Conservation (phyloP, 2,888 invertebrate species). For the Caenorhabditis zanzibari region DNA sequence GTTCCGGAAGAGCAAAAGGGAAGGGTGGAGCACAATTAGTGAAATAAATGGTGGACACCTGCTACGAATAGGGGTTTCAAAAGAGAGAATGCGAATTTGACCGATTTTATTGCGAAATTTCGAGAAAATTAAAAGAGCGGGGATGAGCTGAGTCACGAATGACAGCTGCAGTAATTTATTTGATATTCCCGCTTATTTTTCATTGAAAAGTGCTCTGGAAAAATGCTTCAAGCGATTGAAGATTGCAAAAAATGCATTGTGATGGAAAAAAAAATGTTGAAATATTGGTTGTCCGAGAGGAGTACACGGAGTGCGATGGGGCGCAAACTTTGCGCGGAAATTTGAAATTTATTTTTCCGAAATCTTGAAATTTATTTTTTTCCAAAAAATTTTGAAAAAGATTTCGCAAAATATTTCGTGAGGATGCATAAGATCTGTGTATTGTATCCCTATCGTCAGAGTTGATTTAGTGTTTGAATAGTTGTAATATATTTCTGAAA, state of each 20-base stretch:
- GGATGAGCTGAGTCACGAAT: conserved; percentile 4
- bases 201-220: neutral
- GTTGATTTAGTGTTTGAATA: too few relatives aligned
- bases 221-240: neutral
- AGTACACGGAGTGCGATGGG: conserved; percentile 4
- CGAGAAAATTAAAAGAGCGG: conserved; percentile 1
- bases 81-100: conserved; percentile 23
- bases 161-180: conserved; percentile 7
- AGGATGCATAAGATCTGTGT: too few relatives aligned
- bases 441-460: too few relatives aligned
- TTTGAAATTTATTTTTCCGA: too few relatives aligned
- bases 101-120: conserved; percentile 49
- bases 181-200: neutral
- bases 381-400: too few relatives aligned
- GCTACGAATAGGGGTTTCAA: conserved; percentile 16
- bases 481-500: too few relatives aligned
- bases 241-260: neutral
- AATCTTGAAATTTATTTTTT: too few relatives aligned
- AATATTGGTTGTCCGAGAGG: neutral
- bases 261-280: neutral
- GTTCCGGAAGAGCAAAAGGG: conserved; percentile 44
- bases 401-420: too few relatives aligned
- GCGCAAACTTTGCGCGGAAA: conserved; percentile 1
- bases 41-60: conserved; percentile 37
- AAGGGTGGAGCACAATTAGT: conserved; percentile 48